Conservation (phyloP, 2,797 vertebrate species). For the Apogon talboti region DNA sequence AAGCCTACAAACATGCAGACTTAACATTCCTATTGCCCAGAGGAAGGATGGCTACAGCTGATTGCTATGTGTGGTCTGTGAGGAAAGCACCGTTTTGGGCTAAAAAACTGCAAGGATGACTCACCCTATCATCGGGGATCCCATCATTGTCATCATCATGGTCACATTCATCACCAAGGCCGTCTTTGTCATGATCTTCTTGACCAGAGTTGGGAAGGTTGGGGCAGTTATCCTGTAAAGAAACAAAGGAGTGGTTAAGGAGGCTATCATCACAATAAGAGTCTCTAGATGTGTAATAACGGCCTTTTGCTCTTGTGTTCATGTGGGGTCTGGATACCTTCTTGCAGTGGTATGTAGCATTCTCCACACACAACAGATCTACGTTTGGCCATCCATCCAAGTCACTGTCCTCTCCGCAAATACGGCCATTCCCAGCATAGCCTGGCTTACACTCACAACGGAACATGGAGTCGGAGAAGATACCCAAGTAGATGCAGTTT, state of each 20-base stretch:
- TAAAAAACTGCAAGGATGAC: conserved; percentile 66
- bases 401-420: conserved; percentile 96
- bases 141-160: conserved; percentile 95
- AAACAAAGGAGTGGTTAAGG: conserved; percentile 60
- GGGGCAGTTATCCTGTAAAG: conserved; percentile 95
- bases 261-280: conserved; percentile 54
- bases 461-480: conserved; percentile 95
- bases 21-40: conserved; percentile 61
- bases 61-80: conserved; percentile 70
- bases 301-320: conserved; percentile 37
- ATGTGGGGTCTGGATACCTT: conserved; percentile 85
- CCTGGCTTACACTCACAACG: conserved; percentile 97
- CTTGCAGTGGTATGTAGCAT: conserved; percentile 99
- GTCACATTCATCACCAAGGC: conserved; percentile 96
- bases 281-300: conserved; percentile 39
- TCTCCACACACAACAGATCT: conserved; percentile 91
- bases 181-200: conserved; percentile 98
- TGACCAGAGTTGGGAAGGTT: conserved; percentile 98
- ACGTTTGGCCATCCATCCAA: conserved; percentile 97
- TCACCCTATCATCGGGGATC: conserved; percentile 95
- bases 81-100: conserved; percentile 44
- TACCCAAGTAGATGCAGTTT: conserved; percentile 96
- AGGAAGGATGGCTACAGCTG: conserved; percentile 69
- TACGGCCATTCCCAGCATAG: conserved; percentile 96
- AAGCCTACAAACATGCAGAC: conserved; percentile 51